These are phyloP conservation scores for Troilus luridus DNA, from an alignment of 2,888 invertebrate species.

Conservation along the genomic window DNA sequence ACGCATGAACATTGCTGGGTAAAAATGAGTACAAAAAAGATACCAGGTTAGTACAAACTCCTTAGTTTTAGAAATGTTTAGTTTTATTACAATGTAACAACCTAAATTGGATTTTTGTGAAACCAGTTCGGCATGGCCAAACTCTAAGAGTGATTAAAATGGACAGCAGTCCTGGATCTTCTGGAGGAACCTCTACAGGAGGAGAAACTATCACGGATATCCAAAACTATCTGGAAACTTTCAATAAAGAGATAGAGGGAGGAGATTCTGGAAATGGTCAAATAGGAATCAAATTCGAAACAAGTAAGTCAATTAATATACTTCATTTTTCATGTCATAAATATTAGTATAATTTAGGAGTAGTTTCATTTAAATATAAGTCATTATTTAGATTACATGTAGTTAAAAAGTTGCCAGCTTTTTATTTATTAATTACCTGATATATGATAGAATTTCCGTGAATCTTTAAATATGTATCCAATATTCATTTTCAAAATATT, in stretches of 20 bases:
- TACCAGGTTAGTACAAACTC: constrained; percentile 27
- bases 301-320: constrained; percentile 53
- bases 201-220: constrained; percentile 78
- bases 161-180: constrained; percentile 53
- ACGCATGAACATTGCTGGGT: too few species aligned
- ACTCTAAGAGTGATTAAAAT: constrained; percentile 64
- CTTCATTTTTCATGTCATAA: background rate
- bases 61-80: background rate
- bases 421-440: background rate
- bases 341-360: too few species aligned
- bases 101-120: background rate
- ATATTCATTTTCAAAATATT: background rate
- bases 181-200: constrained; percentile 67
- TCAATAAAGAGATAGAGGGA: constrained; percentile 84
- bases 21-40: constrained; percentile 57
- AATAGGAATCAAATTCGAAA: constrained; percentile 63
- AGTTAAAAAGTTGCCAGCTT: background rate
- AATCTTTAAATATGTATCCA: background rate
- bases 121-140: constrained; percentile 58
- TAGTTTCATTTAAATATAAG: too few species aligned
- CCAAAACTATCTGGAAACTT: constrained; percentile 85
- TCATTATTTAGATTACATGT: too few species aligned
- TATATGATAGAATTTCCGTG: background rate
- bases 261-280: constrained; percentile 68
- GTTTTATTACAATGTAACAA: background rate